These are phyloP conservation scores for Petrocephalus sullivani DNA, from an alignment of 2,797 vertebrate species.

Conservation along the genomic window DNA sequence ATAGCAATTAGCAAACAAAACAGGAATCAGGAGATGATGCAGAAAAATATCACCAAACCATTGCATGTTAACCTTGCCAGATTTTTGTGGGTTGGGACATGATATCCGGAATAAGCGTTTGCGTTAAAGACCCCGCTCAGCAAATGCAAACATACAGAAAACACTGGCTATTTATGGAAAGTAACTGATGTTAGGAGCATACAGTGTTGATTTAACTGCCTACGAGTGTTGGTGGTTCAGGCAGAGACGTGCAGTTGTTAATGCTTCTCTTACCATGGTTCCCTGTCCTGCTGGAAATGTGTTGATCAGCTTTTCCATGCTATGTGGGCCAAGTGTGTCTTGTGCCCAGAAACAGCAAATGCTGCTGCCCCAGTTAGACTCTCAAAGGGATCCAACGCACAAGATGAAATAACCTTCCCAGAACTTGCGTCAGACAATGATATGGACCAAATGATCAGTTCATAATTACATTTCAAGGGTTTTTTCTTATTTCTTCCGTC, in stretches of 20 bases:
- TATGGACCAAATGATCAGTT: neutral
- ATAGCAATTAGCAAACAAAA: neutral
- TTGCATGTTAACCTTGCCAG: neutral
- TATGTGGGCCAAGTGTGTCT: conserved; percentile 17
- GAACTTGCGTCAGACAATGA: conserved; percentile 10
- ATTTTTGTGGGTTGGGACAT: neutral
- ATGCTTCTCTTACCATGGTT: neutral
- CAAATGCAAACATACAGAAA: too few relatives aligned
- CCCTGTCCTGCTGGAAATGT: conserved; percentile 1
- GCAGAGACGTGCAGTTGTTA: neutral
- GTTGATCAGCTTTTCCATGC: conserved; percentile 4
- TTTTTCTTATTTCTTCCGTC: neutral
- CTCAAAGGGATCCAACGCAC: conserved; percentile 3
- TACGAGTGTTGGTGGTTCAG: neutral
- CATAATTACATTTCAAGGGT: neutral
- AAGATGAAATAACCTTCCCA: neutral
- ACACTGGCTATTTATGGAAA: neutral
- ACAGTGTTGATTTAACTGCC: neutral
- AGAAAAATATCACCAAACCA: neutral
- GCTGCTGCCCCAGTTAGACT: conserved; percentile 15
- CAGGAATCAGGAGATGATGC: neutral
- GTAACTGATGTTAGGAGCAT: neutral
- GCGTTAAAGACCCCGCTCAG: neutral
- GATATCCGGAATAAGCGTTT: neutral
- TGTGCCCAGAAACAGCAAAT: conserved; percentile 4